These are phyloP conservation scores for Hydrotaea diabolus DNA, from an alignment of 2,888 invertebrate genomes.

Conservation along the genomic window DNA sequence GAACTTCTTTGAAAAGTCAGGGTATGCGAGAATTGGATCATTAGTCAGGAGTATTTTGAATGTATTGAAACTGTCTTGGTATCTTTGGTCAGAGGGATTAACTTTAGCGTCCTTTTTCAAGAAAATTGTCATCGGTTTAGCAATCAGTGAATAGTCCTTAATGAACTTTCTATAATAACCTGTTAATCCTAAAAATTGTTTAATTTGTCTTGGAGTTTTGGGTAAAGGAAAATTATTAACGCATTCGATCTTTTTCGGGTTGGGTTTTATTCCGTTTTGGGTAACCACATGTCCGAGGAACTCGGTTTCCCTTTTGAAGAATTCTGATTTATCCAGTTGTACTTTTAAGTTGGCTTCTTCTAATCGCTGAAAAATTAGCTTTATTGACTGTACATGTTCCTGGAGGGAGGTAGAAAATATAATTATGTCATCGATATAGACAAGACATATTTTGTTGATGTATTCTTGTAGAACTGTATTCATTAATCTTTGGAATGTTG, in stretches of 20 bases:
- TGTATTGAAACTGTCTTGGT: conserved; percentile 47
- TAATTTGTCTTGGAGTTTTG: conserved; percentile 60
- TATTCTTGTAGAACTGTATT: conserved; percentile 59
- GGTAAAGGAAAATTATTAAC: conserved; percentile 61
- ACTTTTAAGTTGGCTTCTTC: conserved; percentile 56
- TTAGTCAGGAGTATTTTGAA: conserved; percentile 51
- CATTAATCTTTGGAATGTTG: conserved; percentile 68
- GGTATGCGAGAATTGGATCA: conserved; percentile 57
- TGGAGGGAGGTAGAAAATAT: conserved; percentile 60
- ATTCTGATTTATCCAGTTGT: conserved; percentile 54
- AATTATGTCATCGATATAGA: conserved; percentile 66
- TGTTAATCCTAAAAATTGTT: conserved; percentile 62
- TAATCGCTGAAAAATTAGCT: conserved; percentile 42
- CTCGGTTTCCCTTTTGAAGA: conserved; percentile 55
- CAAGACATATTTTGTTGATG: conserved; percentile 60
- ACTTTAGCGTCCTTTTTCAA: conserved; percentile 50
- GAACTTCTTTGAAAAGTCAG: conserved; percentile 66
- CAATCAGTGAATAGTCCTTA: conserved; percentile 56
- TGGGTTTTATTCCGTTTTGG: conserved; percentile 49
- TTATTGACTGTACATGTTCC: conserved; percentile 48
- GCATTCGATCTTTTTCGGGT: conserved; percentile 62
- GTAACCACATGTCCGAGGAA: conserved; percentile 51
- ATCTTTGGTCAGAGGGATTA: conserved; percentile 38
- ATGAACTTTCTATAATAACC: conserved; percentile 67
- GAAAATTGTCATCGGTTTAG: conserved; percentile 50